Percentiles rank a stretch among this genome's conserved stretches.
These are phyloP conservation scores for Cotesia vestalis DNA, from an alignment of 1,140 invertebrate genomes.

Conservation along the genomic window DNA sequence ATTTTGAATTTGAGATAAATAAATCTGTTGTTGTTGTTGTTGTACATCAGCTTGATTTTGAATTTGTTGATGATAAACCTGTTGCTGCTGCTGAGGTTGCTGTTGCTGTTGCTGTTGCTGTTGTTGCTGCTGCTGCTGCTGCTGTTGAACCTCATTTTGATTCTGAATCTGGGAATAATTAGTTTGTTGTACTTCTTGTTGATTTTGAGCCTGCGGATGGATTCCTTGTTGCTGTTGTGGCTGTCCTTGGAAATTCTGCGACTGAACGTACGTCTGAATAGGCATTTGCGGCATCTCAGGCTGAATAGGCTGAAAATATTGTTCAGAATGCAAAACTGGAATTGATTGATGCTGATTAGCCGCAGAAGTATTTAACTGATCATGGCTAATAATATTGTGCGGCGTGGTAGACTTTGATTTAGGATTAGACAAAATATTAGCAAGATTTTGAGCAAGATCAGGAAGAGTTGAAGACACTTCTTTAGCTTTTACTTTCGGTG, in stretches of 20 bases:
- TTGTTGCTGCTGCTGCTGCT: too few relatives aligned
- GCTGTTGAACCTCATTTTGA: too few relatives aligned
- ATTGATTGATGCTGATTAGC: conserved; percentile 37
- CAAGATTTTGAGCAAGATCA: conserved; percentile 62
- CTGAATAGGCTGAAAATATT: conserved; percentile 60
- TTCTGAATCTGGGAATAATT: too few relatives aligned
- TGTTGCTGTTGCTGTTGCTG: neutral
- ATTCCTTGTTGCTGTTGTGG: neutral
- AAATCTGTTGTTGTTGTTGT: conserved; percentile 21
- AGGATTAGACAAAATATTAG: conserved; percentile 63
- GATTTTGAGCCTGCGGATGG: conserved; percentile 1
- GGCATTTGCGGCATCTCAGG: conserved; percentile 50
- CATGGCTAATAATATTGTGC: conserved; percentile 48
- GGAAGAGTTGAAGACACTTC: conserved; percentile 62
- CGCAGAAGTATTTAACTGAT: conserved; percentile 33
- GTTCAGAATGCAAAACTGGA: conserved; percentile 52
- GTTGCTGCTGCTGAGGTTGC: neutral
- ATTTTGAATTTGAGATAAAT: conserved; percentile 1
- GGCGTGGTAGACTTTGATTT: conserved; percentile 59
- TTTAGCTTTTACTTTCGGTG: conserved; percentile 59
- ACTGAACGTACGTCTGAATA: conserved; percentile 42
- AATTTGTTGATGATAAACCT: conserved; percentile 18
- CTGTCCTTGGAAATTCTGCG: conserved; percentile 47
- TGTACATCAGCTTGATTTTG: conserved; percentile 16
- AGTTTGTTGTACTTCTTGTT: neutral